Percentiles rank a stretch among this genome's conserved stretches.
These are phyloP conservation scores for Monochamus alternatus DNA, from an alignment of 2,888 invertebrate species.

Conservation along the genomic window DNA sequence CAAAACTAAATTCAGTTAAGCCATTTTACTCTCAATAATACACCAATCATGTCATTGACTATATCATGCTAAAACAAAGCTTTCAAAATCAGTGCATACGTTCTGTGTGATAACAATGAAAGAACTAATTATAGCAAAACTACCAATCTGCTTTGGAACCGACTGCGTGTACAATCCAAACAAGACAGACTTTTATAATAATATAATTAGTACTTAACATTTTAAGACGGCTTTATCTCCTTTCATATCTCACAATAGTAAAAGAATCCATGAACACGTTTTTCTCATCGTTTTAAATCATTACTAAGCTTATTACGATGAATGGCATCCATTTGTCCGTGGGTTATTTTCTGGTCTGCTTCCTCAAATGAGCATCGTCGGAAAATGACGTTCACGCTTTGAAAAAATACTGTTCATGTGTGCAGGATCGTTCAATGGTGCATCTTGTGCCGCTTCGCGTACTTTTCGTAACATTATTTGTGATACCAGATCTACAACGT, in stretches of 20 bases:
- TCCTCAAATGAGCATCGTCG: conserved; percentile 1
- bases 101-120: too few relatives aligned
- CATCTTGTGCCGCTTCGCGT: background rate
- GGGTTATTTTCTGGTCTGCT: conserved; percentile 15
- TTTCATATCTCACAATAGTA: background rate
- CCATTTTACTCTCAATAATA: too few relatives aligned
- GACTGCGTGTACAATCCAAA: background rate
- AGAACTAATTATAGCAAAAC: too few relatives aligned
- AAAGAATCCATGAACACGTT: conserved; percentile 4
- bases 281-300: conserved; percentile 17
- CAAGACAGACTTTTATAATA: background rate
- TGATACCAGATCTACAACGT: background rate
- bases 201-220: background rate
- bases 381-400: conserved; percentile 23
- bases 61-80: too few relatives aligned
- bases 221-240: conserved; percentile 5
- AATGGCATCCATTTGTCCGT: background rate
- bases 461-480: background rate
- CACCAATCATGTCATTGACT: too few relatives aligned
- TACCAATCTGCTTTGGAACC: background rate
- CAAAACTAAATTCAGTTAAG: too few relatives aligned
- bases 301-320: conserved; percentile 21
- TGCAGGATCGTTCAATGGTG: background rate
- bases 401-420: background rate
- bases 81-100: too few relatives aligned